Evolutionary conservation across 2,113 vertebrate genomes (phyloP).

Genomic region (Microtus richardsoni): DNA sequence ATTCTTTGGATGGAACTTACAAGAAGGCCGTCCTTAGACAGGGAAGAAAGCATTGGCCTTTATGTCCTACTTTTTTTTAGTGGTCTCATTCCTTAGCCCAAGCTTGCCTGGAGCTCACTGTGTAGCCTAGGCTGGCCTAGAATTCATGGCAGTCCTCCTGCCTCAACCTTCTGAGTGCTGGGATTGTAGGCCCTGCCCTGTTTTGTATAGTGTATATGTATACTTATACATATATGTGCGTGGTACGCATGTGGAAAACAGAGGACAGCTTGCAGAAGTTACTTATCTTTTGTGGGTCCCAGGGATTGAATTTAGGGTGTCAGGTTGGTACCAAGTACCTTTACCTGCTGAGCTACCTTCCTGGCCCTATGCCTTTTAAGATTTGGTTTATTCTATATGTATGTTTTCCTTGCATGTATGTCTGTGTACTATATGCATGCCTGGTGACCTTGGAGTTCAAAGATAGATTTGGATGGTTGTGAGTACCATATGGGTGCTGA

Average conservation of each 20-base stretch:
- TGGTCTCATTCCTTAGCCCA: not conserved
- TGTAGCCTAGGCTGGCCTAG: not conserved
- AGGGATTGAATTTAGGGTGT: not conserved
- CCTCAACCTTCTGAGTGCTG: not conserved
- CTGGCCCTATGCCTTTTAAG: not conserved
- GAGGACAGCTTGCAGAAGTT: not conserved
- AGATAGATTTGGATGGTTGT: not conserved
- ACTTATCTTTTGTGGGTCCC: not conserved
- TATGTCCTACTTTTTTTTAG: not conserved
- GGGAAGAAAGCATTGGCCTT: not conserved
- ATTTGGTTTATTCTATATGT: not conserved
- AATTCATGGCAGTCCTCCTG: not conserved
- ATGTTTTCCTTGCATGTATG: not conserved
- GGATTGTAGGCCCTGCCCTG: not conserved
- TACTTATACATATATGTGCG: no score
- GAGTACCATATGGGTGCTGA: not conserved
- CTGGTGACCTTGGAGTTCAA: not conserved
- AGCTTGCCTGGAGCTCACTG: not conserved
- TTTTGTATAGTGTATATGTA: not conserved
- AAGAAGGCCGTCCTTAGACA: not conserved
- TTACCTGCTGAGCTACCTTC: not conserved
- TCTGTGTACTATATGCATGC: not conserved
- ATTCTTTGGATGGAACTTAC: slow-evolving; percentile 25
- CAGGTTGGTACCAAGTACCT: not conserved
- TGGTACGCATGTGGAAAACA: not conserved